Evolutionary conservation across 2,888 invertebrate genomes (phyloP).

Genomic region (Ernsta delagoae): DNA sequence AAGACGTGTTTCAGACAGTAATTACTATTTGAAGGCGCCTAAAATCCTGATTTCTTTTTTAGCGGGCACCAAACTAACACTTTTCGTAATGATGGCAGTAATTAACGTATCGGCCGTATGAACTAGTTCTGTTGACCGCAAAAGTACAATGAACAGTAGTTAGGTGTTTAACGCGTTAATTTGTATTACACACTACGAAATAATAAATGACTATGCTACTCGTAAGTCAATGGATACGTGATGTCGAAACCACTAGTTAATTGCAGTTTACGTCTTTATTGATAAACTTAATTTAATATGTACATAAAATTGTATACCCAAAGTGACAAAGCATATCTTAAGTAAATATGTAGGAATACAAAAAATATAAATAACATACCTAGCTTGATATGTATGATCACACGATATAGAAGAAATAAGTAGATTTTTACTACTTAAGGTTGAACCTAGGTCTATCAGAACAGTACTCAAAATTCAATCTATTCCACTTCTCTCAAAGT

Average conservation of each 20-base stretch:
- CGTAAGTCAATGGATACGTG: neutral
- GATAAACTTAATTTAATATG: too few relatives aligned
- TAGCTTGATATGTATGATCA: too few relatives aligned
- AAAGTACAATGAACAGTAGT: constrained; percentile 15
- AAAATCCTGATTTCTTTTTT: constrained; percentile 1
- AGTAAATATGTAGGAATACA: neutral
- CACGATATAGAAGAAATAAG: too few relatives aligned
- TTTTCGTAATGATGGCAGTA: constrained; percentile 14
- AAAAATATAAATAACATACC: too few relatives aligned
- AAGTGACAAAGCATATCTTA: too few relatives aligned
- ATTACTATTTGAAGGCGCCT: neutral
- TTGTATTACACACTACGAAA: constrained; percentile 6
- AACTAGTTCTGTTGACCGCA: constrained; percentile 37
- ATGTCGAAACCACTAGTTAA: neutral
- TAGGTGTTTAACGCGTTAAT: constrained; percentile 22
- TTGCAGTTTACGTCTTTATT: too few relatives aligned
- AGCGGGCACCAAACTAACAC: neutral
- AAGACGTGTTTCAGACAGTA: too few relatives aligned
- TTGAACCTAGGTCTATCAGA: neutral
- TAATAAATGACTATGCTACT: neutral
- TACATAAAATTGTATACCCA: too few relatives aligned
- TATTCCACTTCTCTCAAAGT: neutral
- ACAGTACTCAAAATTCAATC: neutral
- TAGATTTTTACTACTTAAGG: too few relatives aligned
- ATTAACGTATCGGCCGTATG: constrained; percentile 40